These are phyloP conservation scores for Rotaria socialis DNA, from an alignment of 2,888 invertebrate genomes.

Conservation along the genomic window DNA sequence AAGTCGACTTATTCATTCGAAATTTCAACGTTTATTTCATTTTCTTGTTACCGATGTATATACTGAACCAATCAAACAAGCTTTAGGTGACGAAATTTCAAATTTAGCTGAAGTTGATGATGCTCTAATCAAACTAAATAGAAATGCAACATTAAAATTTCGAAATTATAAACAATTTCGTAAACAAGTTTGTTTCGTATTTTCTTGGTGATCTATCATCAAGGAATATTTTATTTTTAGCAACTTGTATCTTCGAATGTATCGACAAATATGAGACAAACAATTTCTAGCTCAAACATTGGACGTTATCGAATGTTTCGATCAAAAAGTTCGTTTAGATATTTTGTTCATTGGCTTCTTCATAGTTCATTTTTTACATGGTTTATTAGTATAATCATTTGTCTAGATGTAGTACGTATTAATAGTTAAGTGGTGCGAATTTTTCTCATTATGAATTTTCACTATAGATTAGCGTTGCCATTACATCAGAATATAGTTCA, in stretches of 20 bases:
- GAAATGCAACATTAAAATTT: slow-evolving; percentile 33
- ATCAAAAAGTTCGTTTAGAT: neutral
- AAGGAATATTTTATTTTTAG: neutral
- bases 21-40: neutral
- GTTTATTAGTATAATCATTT: neutral
- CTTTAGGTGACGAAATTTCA: neutral
- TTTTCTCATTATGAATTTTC: no score
- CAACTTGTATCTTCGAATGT: neutral
- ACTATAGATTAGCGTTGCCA: neutral
- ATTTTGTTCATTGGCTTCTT: neutral
- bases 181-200: neutral
- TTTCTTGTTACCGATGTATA: neutral
- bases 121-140: neutral
- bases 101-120: neutral
- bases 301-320: neutral
- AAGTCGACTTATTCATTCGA: neutral
- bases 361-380: slow-evolving; percentile 6
- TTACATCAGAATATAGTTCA: slow-evolving; percentile 26
- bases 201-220: no score
- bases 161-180: slow-evolving; percentile 37
- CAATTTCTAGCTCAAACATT: neutral
- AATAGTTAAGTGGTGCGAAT: neutral
- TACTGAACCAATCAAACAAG: slow-evolving; percentile 5
- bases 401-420: neutral
- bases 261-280: neutral